phyloP scores from a whole-genome alignment of 2,888 invertebrate genomes.

The Catocala fraxini region DNA sequence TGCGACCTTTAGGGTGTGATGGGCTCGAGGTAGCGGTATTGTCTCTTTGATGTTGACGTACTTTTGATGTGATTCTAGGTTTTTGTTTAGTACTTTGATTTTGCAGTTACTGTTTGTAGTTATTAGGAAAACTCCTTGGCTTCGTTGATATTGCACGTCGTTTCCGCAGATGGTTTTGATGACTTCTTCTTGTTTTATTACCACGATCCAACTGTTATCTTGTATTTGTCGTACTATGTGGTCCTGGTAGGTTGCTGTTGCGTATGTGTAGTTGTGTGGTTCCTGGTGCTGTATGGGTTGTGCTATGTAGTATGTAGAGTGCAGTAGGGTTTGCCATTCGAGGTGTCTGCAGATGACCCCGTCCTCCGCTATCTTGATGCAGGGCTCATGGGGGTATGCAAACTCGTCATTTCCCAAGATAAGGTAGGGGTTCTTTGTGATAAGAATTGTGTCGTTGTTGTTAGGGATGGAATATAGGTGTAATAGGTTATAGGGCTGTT shows the following conservation, averaged over 20 bases:
- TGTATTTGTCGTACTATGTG: conserved; percentile 46
- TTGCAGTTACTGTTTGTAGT: too few relatives aligned
- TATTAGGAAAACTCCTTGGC: too few relatives aligned
- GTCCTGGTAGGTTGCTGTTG: conserved; percentile 27
- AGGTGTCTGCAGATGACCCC: conserved; percentile 42
- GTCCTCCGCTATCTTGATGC: conserved; percentile 30
- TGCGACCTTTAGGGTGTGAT: too few relatives aligned
- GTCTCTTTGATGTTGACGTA: too few relatives aligned
- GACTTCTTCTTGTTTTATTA: conserved; percentile 44
- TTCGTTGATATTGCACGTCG: too few relatives aligned
- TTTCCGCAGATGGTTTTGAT: too few relatives aligned
- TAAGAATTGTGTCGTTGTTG: conserved; percentile 35
- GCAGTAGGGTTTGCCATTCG: conserved; percentile 37
- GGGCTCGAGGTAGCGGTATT: too few relatives aligned
- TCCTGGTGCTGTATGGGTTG: conserved; percentile 20
- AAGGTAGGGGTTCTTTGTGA: conserved; percentile 43
- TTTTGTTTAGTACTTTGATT: too few relatives aligned
- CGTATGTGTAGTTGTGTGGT: conserved; percentile 28
- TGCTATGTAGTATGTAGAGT: conserved; percentile 44
- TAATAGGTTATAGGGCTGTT: conserved; percentile 35
- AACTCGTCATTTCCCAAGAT: conserved; percentile 51
- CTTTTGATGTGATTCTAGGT: too few relatives aligned
- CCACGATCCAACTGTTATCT: conserved; percentile 47
- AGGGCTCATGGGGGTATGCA: conserved; percentile 46
- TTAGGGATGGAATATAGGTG: conserved; percentile 47